phyloP scores from a whole-genome alignment of 2,113 vertebrate genomes.

The Scomber japonicus region DNA sequence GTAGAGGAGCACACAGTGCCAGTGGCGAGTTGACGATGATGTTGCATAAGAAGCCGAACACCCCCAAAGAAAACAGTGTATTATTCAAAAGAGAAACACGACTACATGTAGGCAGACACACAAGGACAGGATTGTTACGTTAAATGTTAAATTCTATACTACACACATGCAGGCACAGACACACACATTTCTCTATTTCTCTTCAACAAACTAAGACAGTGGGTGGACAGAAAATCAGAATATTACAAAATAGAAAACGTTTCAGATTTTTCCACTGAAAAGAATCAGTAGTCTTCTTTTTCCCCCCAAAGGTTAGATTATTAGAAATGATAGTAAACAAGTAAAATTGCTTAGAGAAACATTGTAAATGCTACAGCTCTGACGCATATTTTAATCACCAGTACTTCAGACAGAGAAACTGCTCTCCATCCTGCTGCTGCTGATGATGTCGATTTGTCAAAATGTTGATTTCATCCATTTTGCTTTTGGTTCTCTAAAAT shows the following conservation, averaged over 20 bases:
- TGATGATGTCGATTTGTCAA: not conserved
- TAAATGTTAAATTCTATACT: too few relatives aligned
- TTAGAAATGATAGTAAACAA: too few relatives aligned
- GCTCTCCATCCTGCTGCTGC: not conserved
- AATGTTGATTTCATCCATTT: not conserved
- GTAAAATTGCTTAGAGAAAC: too few relatives aligned
- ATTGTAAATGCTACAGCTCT: not conserved
- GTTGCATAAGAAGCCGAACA: conserved; percentile 54
- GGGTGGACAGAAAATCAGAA: too few relatives aligned
- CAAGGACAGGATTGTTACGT: not conserved
- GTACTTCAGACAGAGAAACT: not conserved
- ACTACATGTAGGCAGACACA: conserved; percentile 9
- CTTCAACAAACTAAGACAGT: too few relatives aligned
- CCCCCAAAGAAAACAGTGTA: conserved; percentile 31
- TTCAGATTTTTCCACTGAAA: too few relatives aligned
- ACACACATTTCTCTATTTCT: too few relatives aligned
- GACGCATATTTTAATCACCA: not conserved
- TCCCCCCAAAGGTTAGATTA: too few relatives aligned
- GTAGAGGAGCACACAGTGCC: conserved; percentile 27
- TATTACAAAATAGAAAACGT: too few relatives aligned
- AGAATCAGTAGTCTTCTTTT: too few relatives aligned
- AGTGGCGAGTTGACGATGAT: conserved; percentile 33
- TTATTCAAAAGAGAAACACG: not conserved
- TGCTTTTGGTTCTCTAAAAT: too few relatives aligned
- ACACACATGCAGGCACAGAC: too few relatives aligned